Percentiles rank a stretch among this genome's conserved stretches.
These are phyloP conservation scores for Amaurobius ferox DNA, from an alignment of 2,888 invertebrate genomes.

Conservation along the genomic window DNA sequence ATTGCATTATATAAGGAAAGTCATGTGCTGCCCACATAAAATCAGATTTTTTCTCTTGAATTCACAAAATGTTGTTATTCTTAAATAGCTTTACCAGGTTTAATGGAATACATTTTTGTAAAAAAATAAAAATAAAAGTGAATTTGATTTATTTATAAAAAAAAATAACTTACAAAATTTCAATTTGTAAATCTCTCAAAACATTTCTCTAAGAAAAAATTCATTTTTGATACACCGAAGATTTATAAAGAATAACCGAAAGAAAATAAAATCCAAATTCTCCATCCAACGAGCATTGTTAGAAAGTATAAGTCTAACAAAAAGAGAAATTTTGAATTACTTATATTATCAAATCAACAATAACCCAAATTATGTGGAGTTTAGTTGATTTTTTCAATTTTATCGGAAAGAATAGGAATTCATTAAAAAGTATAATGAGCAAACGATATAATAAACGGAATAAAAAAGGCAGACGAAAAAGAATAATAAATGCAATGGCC, in stretches of 20 bases:
- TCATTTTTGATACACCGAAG: slow-evolving; percentile 25
- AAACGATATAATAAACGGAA: slow-evolving; percentile 53
- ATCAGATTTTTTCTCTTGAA: too few species aligned
- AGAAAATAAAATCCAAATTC: not conserved
- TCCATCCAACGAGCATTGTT: not conserved
- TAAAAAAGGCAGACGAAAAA: slow-evolving; percentile 23
- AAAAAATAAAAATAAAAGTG: not conserved
- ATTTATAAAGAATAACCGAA: slow-evolving; percentile 12
- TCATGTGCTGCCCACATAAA: too few species aligned
- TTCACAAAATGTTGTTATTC: too few species aligned
- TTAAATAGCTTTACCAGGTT: too few species aligned
- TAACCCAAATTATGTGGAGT: slow-evolving; percentile 64
- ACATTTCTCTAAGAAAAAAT: slow-evolving; percentile 18
- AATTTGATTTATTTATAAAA: not conserved
- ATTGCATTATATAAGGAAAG: too few species aligned
- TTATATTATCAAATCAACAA: slow-evolving; percentile 69
- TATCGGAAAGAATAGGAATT: slow-evolving; percentile 47
- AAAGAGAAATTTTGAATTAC: slow-evolving; percentile 49
- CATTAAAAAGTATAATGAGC: slow-evolving; percentile 70
- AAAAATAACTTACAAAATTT: slow-evolving; percentile 10
- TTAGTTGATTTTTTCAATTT: slow-evolving; percentile 40
- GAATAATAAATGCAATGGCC: slow-evolving; percentile 61
- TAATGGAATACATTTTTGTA: too few species aligned
- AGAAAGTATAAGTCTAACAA: slow-evolving; percentile 13
- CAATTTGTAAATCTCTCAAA: slow-evolving; percentile 37